phyloP scores from a whole-genome alignment of 2,113 vertebrate species.

The Azemiops feae region DNA sequence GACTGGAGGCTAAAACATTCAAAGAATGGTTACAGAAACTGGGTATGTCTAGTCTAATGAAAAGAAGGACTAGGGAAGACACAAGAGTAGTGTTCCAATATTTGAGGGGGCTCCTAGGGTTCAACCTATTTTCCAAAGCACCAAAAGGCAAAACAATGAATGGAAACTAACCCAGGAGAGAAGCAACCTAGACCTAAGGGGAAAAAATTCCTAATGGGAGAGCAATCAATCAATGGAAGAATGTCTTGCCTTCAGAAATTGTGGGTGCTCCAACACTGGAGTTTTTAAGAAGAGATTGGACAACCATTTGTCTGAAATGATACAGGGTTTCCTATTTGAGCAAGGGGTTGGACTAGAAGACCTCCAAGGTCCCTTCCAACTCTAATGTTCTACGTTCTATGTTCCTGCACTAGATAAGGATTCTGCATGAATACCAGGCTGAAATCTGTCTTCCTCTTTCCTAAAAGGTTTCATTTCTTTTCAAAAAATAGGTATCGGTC shows the following conservation, averaged over 20 bases:
- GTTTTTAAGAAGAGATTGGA: no score
- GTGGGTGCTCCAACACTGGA: no score
- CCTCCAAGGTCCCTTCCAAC: neutral
- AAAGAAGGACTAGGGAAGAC: neutral
- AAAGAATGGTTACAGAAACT: neutral
- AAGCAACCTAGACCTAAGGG: neutral
- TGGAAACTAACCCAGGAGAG: neutral
- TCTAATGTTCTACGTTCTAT: neutral
- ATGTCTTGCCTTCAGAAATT: no score
- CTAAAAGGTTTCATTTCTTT: neutral
- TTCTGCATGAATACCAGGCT: neutral
- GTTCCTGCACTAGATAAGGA: neutral
- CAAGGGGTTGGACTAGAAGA: neutral
- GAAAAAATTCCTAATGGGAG: neutral
- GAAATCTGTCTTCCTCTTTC: neutral
- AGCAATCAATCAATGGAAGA: no score
- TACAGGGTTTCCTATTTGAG: no score
- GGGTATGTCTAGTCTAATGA: neutral
- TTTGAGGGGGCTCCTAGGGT: neutral
- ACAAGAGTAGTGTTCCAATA: neutral
- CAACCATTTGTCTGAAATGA: neutral
- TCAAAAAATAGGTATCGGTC: neutral
- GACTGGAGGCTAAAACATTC: neutral
- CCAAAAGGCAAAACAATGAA: neutral
- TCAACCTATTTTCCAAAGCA: neutral